Base-by-base conservation (phyloP, 1,140 invertebrate genomes). In the Polypedilum pembai region DNA sequence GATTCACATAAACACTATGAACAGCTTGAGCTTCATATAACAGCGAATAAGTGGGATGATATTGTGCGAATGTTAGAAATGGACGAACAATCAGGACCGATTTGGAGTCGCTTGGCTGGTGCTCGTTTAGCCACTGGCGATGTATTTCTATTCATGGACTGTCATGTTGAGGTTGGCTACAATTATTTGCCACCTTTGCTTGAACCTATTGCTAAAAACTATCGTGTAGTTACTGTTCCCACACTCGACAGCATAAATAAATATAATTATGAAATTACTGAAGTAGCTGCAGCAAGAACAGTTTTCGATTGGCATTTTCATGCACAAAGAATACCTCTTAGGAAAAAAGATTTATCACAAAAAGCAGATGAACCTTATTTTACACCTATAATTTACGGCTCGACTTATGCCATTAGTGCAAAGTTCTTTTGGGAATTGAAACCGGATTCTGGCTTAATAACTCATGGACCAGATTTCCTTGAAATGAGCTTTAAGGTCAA, bases 391-490 rank as follows among this genome's bases (percentile, higher is more conserved):
- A 98, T 98, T 95, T 94, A 95, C 75, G 95, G 95, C 17, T 95
- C 95, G 1, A 79, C 98, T 21, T 96, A 98, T 85, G 94, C 94
- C 18, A 95, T 97, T n/a, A 91, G 92, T 75, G 83, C 89, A 2
- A 86, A 92, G 74, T 97, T 94, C 80, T 99, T 99, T 82, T 98
- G 95, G 92, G 94, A 98, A 83, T 84, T 98, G 74, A 96, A 95
- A 8, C 93, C 98, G 79, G 96, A 99, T 83, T 88, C 89, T 18
- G 88, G 90, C 24, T 87, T 99, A 79, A 95, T 92, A 76, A 92
- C 90, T 83, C 99, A 97, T 96, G 97, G 97, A 40, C 97, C 96
- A 12, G 97, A 99, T 82, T 98, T 99, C 79, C 92, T 98, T 75
- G 97, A 99, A 83, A 87, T 99, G 74, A 98, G 95, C 73, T 98